These are phyloP conservation scores for Onchidella celtica DNA, from an alignment of 2,888 invertebrate species.

Conservation along the genomic window DNA sequence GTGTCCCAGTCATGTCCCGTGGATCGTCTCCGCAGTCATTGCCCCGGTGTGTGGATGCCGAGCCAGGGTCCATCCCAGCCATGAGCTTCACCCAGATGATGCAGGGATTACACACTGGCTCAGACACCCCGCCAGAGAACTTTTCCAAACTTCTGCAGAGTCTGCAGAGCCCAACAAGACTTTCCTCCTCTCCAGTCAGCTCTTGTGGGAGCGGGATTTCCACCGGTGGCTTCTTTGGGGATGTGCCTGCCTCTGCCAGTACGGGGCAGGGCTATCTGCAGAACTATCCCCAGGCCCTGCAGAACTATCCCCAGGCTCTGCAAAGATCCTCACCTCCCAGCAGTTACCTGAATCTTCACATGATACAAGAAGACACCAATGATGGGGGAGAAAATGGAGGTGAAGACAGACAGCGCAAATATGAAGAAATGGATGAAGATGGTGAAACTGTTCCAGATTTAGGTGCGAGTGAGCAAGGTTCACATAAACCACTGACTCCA, in stretches of 20 bases:
- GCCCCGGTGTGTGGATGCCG: slow-evolving; percentile 14
- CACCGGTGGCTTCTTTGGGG: slow-evolving; percentile 4
- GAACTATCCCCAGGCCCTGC: slow-evolving; percentile 34
- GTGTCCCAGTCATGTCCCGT: slow-evolving; percentile 14
- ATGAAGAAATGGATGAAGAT: slow-evolving; percentile 47
- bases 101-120: slow-evolving; percentile 50
- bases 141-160: slow-evolving; percentile 56
- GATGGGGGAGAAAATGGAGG: slow-evolving; percentile 54
- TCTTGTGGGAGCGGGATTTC: not conserved
- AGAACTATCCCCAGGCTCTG: slow-evolving; percentile 62
- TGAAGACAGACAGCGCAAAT: slow-evolving; percentile 55
- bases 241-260: not conserved
- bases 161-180: slow-evolving; percentile 39
- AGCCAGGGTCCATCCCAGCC: slow-evolving; percentile 38
- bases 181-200: not conserved
- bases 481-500: slow-evolving; percentile 29
- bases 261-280: not conserved
- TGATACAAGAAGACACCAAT: slow-evolving; percentile 78
- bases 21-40: not conserved
- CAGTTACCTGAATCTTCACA: slow-evolving; percentile 78
- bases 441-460: slow-evolving; percentile 36
- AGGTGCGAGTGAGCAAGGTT: slow-evolving; percentile 56
- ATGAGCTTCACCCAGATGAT: slow-evolving; percentile 50
- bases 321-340: slow-evolving; percentile 76
- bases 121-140: slow-evolving; percentile 66